These are phyloP conservation scores for Eupithecia insigniata DNA, from an alignment of 2,888 invertebrate genomes.

Conservation along the genomic window DNA sequence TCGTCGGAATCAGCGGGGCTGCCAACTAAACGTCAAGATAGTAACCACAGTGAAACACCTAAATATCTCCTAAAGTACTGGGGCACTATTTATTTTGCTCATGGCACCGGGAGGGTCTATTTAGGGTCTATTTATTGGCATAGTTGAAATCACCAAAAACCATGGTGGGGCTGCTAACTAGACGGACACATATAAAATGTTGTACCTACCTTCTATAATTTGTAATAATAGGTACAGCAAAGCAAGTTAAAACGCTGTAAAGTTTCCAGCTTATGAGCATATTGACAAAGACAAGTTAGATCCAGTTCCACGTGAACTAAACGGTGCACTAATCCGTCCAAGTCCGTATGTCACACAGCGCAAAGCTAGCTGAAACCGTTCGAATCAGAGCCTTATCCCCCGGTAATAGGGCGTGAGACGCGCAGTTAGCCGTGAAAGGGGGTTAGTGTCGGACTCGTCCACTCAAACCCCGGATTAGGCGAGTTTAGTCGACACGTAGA, in stretches of 20 bases:
- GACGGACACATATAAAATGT: too few species aligned
- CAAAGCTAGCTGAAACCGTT: slow-evolving; percentile 15
- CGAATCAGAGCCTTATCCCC: slow-evolving; percentile 22
- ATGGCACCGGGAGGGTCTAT: too few species aligned
- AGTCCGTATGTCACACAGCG: slow-evolving; percentile 27
- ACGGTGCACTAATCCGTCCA: slow-evolving; percentile 29
- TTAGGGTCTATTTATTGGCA: too few species aligned
- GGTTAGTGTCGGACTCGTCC: slow-evolving; percentile 32
- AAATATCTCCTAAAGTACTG: too few species aligned
- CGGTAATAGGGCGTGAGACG: slow-evolving; percentile 24
- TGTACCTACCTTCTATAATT: too few species aligned
- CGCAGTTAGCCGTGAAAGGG: slow-evolving; percentile 19
- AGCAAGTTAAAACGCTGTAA: background rate
- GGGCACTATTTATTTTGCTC: too few species aligned
- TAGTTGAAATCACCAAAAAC: too few species aligned
- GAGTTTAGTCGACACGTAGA: slow-evolving; percentile 25
- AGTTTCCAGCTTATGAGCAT: slow-evolving; percentile 8
- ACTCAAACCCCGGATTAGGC: slow-evolving; percentile 30
- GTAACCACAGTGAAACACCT: too few species aligned
- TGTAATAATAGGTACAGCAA: too few species aligned
- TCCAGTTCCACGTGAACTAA: slow-evolving; percentile 6
- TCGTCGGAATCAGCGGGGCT: too few species aligned
- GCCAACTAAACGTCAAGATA: too few species aligned
- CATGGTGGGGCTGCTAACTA: too few species aligned
- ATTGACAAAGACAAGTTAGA: slow-evolving; percentile 18